These are phyloP conservation scores for Epinotia brunnichana DNA, from an alignment of 2,888 invertebrate species.

Conservation along the genomic window DNA sequence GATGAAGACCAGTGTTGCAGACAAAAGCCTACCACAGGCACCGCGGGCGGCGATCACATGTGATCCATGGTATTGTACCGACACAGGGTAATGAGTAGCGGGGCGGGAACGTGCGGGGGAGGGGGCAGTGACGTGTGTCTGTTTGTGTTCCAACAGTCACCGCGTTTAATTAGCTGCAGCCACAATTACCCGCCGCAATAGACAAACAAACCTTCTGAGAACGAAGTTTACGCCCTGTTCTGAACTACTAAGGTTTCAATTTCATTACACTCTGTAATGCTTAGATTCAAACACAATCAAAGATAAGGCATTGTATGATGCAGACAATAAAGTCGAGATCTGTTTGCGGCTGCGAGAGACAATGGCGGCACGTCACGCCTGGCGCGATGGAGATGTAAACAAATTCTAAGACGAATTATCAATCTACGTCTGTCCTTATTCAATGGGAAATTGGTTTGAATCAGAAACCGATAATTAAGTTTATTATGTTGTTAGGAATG, in stretches of 20 bases:
- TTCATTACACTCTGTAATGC: neutral
- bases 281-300: constrained; percentile 1
- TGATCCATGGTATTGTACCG: constrained; percentile 28
- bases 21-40: constrained; percentile 28
- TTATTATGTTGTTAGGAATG: constrained; percentile 42
- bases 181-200: constrained; percentile 37
- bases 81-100: constrained; percentile 22
- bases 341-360: constrained; percentile 22
- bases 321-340: constrained; percentile 28
- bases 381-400: constrained; percentile 43
- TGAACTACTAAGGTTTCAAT: constrained; percentile 8
- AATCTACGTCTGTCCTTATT: constrained; percentile 43
- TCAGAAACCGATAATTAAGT: constrained; percentile 43
- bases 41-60: constrained; percentile 25
- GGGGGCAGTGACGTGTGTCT: constrained; percentile 20
- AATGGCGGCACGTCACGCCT: constrained; percentile 40
- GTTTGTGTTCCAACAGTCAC: constrained; percentile 42
- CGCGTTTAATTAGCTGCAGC: constrained; percentile 42
- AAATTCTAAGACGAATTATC: constrained; percentile 44
- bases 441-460: constrained; percentile 39
- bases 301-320: constrained; percentile 11
- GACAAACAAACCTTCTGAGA: constrained; percentile 11
- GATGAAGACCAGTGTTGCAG: constrained; percentile 18
- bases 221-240: neutral
- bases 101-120: neutral